Conservation (phyloP, 2,888 invertebrate species). For the Trichogramma evanescens region DNA sequence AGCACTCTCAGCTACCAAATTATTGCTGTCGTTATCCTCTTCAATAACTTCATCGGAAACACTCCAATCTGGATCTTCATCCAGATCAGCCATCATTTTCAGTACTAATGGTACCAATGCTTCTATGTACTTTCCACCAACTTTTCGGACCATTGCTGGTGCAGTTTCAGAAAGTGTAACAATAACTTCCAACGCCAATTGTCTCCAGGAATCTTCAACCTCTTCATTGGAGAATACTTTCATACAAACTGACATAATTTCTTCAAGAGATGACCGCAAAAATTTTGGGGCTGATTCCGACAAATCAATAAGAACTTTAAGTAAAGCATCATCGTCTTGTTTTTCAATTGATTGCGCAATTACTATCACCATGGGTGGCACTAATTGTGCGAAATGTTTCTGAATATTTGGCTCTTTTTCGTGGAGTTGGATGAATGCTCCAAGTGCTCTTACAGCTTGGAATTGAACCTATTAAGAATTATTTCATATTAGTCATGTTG, state of each 20-base stretch:
- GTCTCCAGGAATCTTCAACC: slow-evolving; percentile 76
- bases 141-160: slow-evolving; percentile 92
- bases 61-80: slow-evolving; percentile 87
- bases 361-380: slow-evolving; percentile 71
- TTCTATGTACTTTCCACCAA: slow-evolving; percentile 75
- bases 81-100: slow-evolving; percentile 90
- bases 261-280: slow-evolving; percentile 76
- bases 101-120: slow-evolving; percentile 77
- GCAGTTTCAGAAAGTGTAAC: slow-evolving; percentile 88
- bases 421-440: slow-evolving; percentile 84
- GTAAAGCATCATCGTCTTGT: slow-evolving; percentile 79
- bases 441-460: slow-evolving; percentile 77
- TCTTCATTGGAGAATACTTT: slow-evolving; percentile 57
- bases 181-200: slow-evolving; percentile 82
- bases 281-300: slow-evolving; percentile 91
- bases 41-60: slow-evolving; percentile 79
- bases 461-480: slow-evolving; percentile 53
- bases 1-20: slow-evolving; percentile 92
- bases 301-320: slow-evolving; percentile 90
- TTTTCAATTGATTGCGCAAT: slow-evolving; percentile 76
- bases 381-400: slow-evolving; percentile 79
- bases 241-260: slow-evolving; percentile 81
- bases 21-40: slow-evolving; percentile 91
- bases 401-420: slow-evolving; percentile 88
- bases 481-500: background rate